Evolutionary conservation across 2,888 invertebrate species (phyloP).

Genomic region (Drosophila seclusa): DNA sequence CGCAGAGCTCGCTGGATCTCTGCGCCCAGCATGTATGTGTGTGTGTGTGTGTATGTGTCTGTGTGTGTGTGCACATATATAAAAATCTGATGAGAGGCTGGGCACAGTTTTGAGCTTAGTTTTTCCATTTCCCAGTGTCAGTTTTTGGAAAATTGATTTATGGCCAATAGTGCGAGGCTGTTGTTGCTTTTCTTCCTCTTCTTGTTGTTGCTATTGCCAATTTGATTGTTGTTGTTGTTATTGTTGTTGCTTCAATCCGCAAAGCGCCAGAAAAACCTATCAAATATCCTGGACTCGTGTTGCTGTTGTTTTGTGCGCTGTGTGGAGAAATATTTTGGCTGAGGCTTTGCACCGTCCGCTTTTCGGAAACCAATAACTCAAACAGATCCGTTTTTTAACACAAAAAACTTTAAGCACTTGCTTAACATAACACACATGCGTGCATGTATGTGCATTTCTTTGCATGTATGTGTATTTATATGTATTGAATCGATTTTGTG

Average conservation of each 20-base stretch:
- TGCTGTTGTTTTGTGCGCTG: constrained; percentile 48
- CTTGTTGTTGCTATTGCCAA: neutral
- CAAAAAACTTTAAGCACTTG: constrained; percentile 2
- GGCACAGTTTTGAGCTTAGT: constrained; percentile 77
- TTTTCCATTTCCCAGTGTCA: constrained; percentile 79
- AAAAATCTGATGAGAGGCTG: constrained; percentile 4
- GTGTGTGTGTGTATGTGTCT: neutral
- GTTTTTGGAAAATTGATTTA: constrained; percentile 78
- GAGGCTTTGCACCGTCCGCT: constrained; percentile 49
- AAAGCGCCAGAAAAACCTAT: constrained; percentile 72
- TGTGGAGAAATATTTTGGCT: constrained; percentile 57
- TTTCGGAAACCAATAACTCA: constrained; percentile 63
- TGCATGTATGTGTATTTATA: constrained; percentile 1
- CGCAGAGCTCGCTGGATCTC: constrained; percentile 22
- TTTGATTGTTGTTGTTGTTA: neutral
- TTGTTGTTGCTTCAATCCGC: constrained; percentile 29
- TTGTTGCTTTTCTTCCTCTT: constrained; percentile 8
- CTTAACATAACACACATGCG: constrained; percentile 46
- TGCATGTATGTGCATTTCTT: neutral
- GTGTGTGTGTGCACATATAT: constrained; percentile 2
- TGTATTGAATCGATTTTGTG: constrained; percentile 21
- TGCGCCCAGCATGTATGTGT: constrained; percentile 16
- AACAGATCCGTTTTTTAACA: constrained; percentile 69
- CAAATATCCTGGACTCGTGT: constrained; percentile 56
- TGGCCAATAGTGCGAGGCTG: constrained; percentile 66